These are phyloP conservation scores for Nephotettix cincticeps DNA, from an alignment of 1,140 invertebrate genomes.

Conservation along the genomic window DNA sequence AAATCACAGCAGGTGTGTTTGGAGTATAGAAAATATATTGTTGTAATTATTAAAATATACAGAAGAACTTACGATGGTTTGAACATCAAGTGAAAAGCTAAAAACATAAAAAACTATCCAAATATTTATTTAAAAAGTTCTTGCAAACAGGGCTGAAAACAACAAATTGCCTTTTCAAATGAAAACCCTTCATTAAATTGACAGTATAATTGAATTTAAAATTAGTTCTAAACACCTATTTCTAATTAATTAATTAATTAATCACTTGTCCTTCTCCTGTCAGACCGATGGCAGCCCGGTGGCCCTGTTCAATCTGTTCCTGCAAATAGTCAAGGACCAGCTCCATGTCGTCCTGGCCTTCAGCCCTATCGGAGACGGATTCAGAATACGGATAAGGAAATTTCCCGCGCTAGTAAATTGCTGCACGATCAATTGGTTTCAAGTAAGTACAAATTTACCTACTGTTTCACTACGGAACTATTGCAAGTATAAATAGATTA, in stretches of 20 bases:
- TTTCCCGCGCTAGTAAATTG: constrained; percentile 95
- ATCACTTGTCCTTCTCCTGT: neutral
- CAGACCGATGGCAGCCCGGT: constrained; percentile 87
- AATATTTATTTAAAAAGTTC: no score
- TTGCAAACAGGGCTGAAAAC: no score
- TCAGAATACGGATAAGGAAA: constrained; percentile 85
- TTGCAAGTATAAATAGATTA: no score
- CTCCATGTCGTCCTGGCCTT: constrained; percentile 90
- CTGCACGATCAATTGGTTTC: constrained; percentile 97
- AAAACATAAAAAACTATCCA: neutral
- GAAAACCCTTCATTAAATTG: no score
- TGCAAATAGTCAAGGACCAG: constrained; percentile 86
- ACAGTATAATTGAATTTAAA: no score
- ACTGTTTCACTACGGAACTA: no score
- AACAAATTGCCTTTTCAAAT: no score
- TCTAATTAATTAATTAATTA: no score
- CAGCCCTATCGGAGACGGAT: constrained; percentile 86
- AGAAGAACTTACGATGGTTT: neutral
- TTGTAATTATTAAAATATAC: neutral
- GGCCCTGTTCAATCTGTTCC: constrained; percentile 91
- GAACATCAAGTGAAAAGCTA: neutral
- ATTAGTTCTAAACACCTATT: no score
- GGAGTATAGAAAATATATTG: neutral
- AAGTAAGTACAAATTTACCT: constrained; percentile 71
- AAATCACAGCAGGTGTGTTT: constrained; percentile 68